These are phyloP conservation scores for Isoperla grammatica DNA, from an alignment of 2,888 invertebrate genomes.

Conservation along the genomic window DNA sequence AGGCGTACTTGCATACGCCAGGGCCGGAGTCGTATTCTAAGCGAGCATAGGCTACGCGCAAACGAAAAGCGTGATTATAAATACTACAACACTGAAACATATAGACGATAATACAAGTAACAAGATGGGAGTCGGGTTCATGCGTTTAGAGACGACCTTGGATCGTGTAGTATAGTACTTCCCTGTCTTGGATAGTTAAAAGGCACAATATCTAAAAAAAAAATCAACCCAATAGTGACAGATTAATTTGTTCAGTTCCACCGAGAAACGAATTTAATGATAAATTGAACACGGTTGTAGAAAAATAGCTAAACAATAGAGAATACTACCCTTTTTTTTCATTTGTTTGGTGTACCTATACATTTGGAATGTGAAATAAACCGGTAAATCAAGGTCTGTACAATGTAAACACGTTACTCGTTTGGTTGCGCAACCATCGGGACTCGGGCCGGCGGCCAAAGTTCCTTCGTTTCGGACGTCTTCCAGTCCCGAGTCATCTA, in stretches of 20 bases:
- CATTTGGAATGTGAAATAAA: neutral
- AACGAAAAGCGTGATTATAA: too few relatives aligned
- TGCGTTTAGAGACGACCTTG: too few relatives aligned
- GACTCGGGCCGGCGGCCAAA: too few relatives aligned
- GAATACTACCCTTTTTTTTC: neutral
- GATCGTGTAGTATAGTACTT: too few relatives aligned
- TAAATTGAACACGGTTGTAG: neutral
- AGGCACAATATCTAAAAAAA: constrained; percentile 15
- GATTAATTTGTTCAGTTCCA: neutral
- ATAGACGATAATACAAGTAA: too few relatives aligned
- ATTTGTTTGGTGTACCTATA: neutral
- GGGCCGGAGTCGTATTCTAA: too few relatives aligned
- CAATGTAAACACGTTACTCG: neutral
- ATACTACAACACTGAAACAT: too few relatives aligned
- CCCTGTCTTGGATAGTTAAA: neutral
- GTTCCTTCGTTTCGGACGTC: too few relatives aligned
- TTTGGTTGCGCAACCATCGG: neutral
- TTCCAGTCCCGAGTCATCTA: too few relatives aligned
- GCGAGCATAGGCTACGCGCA: too few relatives aligned
- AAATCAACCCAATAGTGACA: constrained; percentile 4
- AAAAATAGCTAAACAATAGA: neutral
- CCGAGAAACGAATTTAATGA: neutral
- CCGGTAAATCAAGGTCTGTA: neutral
- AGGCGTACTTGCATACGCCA: too few relatives aligned
- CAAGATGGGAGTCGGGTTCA: too few relatives aligned